Percentiles rank a stretch among this genome's conserved stretches.
These are phyloP conservation scores for Tenodera sinensis DNA, from an alignment of 2,888 invertebrate species.

Conservation along the genomic window DNA sequence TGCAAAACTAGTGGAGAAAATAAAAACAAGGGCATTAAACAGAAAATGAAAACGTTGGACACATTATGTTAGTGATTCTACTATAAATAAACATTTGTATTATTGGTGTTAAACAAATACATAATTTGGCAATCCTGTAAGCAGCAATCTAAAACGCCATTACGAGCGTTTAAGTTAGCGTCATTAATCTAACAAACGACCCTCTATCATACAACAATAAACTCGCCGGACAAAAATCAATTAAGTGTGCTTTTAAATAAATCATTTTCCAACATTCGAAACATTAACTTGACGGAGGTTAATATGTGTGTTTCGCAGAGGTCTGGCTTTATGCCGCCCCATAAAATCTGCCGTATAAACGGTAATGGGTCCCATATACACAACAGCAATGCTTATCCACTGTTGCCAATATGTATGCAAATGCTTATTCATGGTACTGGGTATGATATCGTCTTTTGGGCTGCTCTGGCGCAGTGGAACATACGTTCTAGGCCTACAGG, in stretches of 20 bases:
- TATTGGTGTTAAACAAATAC: no score
- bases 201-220: background rate
- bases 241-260: background rate
- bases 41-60: no score
- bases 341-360: background rate
- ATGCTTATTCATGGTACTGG: no score
- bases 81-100: no score
- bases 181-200: background rate
- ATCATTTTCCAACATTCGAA: background rate
- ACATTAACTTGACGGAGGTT: background rate
- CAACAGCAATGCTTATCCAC: background rate
- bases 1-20: no score
- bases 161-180: background rate
- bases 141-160: background rate
- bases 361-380: background rate
- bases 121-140: no score
- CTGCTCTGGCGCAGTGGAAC: no score
- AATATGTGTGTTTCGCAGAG: background rate
- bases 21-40: no score
- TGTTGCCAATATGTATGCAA: background rate
- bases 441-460: background rate
- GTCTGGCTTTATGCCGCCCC: background rate
- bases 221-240: background rate
- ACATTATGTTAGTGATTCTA: no score
- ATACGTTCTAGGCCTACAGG: no score